phyloP scores from a whole-genome alignment of 2,113 vertebrate genomes.

The Pardalotus punctatus region DNA sequence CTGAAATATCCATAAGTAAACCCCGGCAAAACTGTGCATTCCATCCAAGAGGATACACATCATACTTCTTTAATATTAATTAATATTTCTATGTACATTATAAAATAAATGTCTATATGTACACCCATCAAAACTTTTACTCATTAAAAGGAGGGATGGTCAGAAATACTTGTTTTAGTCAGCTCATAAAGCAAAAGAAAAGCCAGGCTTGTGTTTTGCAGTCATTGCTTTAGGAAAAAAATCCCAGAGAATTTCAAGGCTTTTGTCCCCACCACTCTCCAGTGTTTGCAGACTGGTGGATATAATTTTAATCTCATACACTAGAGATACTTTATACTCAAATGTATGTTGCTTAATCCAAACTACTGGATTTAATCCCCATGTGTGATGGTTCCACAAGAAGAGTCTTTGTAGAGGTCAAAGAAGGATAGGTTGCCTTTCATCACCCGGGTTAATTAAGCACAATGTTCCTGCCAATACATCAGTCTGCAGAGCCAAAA shows the following conservation, averaged over 20 bases:
- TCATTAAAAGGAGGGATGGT: not conserved
- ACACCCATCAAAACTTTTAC: not conserved
- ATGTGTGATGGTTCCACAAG: not conserved
- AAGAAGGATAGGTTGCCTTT: not conserved
- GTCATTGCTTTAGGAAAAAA: not conserved
- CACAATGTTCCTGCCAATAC: not conserved
- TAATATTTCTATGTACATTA: not conserved
- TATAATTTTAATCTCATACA: not conserved
- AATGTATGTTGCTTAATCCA: not conserved
- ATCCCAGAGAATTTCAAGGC: not conserved
- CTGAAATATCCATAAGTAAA: not conserved
- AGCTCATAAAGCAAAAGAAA: not conserved
- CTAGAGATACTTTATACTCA: not conserved
- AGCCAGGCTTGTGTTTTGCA: not conserved
- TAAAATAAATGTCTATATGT: not conserved
- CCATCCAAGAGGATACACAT: not conserved
- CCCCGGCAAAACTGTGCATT: not conserved
- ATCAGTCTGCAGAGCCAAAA: not conserved
- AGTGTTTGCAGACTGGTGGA: not conserved
- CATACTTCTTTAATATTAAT: not conserved
- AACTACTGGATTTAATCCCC: not conserved
- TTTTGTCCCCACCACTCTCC: not conserved
- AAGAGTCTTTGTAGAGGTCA: not conserved
- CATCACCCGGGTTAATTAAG: not conserved
- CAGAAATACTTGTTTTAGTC: not conserved